Conservation (phyloP, 2,888 invertebrate genomes). For the Andrena haemorrhoa region DNA sequence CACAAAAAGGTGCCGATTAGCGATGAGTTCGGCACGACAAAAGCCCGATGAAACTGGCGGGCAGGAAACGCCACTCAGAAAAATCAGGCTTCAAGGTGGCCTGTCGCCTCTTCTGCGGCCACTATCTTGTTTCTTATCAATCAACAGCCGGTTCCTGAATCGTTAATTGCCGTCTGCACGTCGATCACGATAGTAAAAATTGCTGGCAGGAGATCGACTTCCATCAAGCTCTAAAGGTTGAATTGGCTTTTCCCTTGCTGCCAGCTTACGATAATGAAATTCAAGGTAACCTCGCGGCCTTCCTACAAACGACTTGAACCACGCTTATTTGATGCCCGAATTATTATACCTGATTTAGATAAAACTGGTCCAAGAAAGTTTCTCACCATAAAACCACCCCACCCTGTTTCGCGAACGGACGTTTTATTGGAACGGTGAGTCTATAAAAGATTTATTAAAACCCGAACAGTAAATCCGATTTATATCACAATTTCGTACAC, state of each 20-base stretch:
- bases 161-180: constrained; percentile 35
- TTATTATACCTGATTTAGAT: no score
- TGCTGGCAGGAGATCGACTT: neutral
- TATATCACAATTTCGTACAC: neutral
- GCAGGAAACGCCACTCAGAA: constrained; percentile 83
- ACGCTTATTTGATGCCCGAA: no score
- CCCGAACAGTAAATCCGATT: neutral
- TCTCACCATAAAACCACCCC: no score
- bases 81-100: constrained; percentile 83
- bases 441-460: neutral
- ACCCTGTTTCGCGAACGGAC: no score
- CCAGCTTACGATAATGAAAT: no score
- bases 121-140: constrained; percentile 60
- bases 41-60: constrained; percentile 68
- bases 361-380: no score
- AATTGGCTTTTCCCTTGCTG: constrained; percentile 14
- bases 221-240: neutral
- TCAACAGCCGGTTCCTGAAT: constrained; percentile 43
- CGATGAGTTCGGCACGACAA: constrained; percentile 77
- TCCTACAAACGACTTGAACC: no score
- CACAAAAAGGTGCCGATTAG: constrained; percentile 84
- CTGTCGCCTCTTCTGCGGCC: constrained; percentile 27
- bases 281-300: no score
- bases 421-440: no score
- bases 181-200: neutral